Evolutionary conservation across 2,113 vertebrate species (phyloP), one percentile per base, ranked within the genome.

Genomic region (Sapajus apella): DNA sequence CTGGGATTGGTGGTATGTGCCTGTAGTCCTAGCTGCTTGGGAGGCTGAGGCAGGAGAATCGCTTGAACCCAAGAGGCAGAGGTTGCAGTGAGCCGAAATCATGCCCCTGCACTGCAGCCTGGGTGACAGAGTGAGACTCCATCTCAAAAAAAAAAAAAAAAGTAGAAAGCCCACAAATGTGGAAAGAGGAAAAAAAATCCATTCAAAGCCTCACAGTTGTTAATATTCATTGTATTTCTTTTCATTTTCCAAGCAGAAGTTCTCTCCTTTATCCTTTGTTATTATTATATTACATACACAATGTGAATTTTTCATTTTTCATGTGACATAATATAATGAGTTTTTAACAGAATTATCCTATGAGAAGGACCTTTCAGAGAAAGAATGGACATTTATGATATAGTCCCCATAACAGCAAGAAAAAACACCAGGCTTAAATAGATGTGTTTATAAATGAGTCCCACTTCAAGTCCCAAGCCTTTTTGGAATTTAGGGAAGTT

Each of bases 311-410:
- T 87, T 94, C 64, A 87, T 64, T 94, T 96, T 81, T 87, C 50
- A 90, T 8, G 20, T 45, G 64, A 84, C 47, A 80, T 75, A 50
- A 84, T 80, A 43, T 79, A 86, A 91, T 81, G 43, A 18, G 11
- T 55, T 97, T 88, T 75, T 37, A 95, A 80, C 27, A 87, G 56
- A 93, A 81, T 87, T 96, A 89, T 83, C 80, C 92, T 72, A 21
- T 35, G 43, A 90, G n/a, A 45, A 84, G 37, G 21, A 50, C 90
- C 27, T 75, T 96, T 97, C 32, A 64, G 81, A 30, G 9, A 35
- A 87, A 94, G 76, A 87, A 87, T 87, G 43, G 12, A 92, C 76
- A 52, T 66, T 93, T 91, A 79, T 88, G 70, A 95, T 72, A 58
- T 25, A 23, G 27, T 25, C 12, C 10, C 32, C 90, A 35, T 72